Evolutionary conservation across 2,888 invertebrate species (phyloP), one percentile per base, ranked within the genome.

Genomic region (Barypeithes pellucidus): DNA sequence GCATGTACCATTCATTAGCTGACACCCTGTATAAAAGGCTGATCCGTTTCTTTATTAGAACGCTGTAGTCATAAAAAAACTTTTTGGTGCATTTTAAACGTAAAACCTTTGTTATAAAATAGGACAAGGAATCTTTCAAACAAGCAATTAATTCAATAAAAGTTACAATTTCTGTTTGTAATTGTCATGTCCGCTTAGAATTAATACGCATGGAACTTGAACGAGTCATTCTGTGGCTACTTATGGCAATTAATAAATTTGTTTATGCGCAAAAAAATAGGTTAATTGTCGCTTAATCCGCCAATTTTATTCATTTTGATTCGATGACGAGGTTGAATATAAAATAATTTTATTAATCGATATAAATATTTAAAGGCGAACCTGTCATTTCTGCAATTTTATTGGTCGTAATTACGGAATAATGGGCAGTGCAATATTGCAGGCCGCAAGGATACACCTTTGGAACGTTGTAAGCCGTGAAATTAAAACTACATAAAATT

Each of bases 311-410:
- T 57, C 16, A 57, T 57, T 57, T 33, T 57, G 54, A 57, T 57
- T 57, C 33, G 54, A 33, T 33, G 33, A 33, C 54, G 54, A 57
- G 54, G 54, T 33, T 57, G 33, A 14, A 33, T 57, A 33, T 33
- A 1, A 33, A 33, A 14, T 12, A 8, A 1, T 57, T 33, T 36
- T 57, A 57, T 57, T 65, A 65, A 29, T 36, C 20, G 29, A 52
- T 52, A 65, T 65, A 65, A 65, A 63, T 63, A 63, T 63, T 65
- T 45, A 65, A 33, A 47, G 47, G 50, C 33, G 39, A 65, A 52
- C 65, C 39, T 65, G 65, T 50, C 50, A 52, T 43, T 65, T 52
- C 45, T 43, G 29, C 12, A 20, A 47, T 65, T 50, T 65, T 65
- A 65, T 65, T 65, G 65, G 65, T 65, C 33, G 65, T 65, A 36